phyloP scores from a whole-genome alignment of 2,113 vertebrate genomes.

The Pangasianodon hypophthalmus region DNA sequence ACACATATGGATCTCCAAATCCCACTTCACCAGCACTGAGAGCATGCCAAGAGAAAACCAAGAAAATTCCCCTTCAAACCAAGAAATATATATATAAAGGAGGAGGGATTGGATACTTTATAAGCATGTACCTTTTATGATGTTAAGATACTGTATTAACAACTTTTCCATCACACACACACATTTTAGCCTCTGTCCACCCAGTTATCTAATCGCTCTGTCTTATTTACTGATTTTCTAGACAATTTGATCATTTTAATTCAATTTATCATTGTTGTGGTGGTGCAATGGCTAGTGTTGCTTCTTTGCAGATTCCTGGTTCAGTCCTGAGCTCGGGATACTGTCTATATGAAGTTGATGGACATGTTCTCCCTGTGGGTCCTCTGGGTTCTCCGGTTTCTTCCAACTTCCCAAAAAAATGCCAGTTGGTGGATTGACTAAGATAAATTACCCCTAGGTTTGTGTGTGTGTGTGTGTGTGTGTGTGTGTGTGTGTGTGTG shows the following conservation, averaged over 20 bases:
- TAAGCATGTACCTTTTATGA: not conserved
- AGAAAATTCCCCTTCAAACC: not conserved
- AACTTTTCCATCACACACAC: not conserved
- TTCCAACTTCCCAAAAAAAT: not conserved
- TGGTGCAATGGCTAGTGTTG: not conserved
- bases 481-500: not conserved
- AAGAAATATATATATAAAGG: not conserved
- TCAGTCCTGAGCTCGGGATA: not conserved
- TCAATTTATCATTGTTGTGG: not conserved
- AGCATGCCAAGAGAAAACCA: not conserved
- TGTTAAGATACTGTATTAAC: not conserved
- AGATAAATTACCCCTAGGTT: not conserved
- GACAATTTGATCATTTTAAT: not conserved
- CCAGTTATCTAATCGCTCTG: not conserved
- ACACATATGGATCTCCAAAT: not conserved
- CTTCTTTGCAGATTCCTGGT: not conserved
- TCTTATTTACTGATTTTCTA: not conserved
- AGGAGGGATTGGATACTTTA: not conserved
- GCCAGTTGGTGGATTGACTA: too few relatives aligned
- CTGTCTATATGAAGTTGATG: not conserved
- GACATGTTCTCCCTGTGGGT: not conserved
- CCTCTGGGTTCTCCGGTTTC: not conserved
- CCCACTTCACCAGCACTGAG: not conserved
- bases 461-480: not conserved
- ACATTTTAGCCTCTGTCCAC: not conserved